Conservation (phyloP, 2,113 vertebrate species). For the Montifringilla adamsi region DNA sequence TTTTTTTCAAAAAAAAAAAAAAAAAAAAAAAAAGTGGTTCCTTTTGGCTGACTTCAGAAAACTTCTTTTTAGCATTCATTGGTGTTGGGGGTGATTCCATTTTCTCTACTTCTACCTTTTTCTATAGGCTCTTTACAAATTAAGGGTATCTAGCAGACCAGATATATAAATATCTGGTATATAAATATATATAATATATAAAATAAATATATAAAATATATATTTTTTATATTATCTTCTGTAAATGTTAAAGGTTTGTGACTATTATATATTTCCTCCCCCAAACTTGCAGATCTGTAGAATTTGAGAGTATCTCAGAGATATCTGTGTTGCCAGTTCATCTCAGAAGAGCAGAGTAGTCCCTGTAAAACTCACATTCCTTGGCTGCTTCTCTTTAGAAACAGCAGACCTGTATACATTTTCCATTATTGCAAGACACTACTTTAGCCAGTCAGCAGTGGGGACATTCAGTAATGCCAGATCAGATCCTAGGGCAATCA, state of each 20-base stretch:
- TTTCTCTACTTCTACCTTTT: neutral
- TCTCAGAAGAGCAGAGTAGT: neutral
- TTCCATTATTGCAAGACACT: neutral
- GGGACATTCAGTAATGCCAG: neutral
- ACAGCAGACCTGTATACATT: neutral
- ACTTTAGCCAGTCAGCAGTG: neutral
- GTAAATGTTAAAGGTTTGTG: neutral
- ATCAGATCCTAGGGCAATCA: neutral
- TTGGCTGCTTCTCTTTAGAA: neutral
- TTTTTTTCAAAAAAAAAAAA: neutral
- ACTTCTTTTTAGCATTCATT: neutral
- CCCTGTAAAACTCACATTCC: neutral
- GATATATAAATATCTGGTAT: neutral
- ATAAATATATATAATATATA: too few species aligned
- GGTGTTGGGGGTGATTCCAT: accelerated
- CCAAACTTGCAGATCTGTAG: neutral
- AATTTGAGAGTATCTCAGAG: neutral
- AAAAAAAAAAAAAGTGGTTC: neutral
- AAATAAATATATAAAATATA: too few species aligned
- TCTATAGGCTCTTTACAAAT: neutral
- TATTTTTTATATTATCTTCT: neutral
- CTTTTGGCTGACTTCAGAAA: neutral
- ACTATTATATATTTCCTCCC: neutral
- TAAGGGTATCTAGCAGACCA: neutral
- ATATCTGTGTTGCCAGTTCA: neutral